Evolutionary conservation across 2,113 vertebrate species (phyloP), one percentile per base, ranked within the genome.

Genomic region (Aspidoscelis tigris): DNA sequence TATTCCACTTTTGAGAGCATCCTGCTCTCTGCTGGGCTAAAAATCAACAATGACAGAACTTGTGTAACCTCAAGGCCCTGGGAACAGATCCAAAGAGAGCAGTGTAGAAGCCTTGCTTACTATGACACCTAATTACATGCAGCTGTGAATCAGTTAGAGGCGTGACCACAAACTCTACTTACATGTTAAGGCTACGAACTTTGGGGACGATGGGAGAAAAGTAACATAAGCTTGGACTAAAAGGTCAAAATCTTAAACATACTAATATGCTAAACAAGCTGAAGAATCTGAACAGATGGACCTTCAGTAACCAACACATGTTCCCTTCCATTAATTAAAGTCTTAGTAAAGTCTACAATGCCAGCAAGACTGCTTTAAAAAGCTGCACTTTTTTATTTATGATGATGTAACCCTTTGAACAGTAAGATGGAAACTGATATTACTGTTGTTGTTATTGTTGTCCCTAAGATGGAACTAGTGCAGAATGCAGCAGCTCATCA

Each of bases 71-170:
- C 87, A 88, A 86, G 64, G 69, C 82, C 87, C n/a, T 76, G 61
- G 7, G 47, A 90, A 86, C 7, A 70, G 79, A 75, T 47, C 69
- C 78, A 86, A 64, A 55, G 61, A 0, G 4, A 87, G 4, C 88
- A 72, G 2, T 47, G 65, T 41, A 65, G 68, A 79, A 65, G 58
- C n/a, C 24, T 87, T 39, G 44, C 66, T 41, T 82, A 24, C 86
- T 33, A 83, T 90, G 79, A 79, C 93, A 83, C 86, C 89, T 89
- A 88, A 91, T 4, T 16, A 86, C 24, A 11, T 90, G 73, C 86
- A 91, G 90, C 76, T 93, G 87, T 82, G 88, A 79, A 72, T 81
- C 55, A 65, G 21, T 85, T 69, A 69, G 66, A 58, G 79, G 81
- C 71, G 84, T 1, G 0, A 47, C 22, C 39, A 69, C 21, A 47